Base-by-base conservation (phyloP, 2,113 vertebrate genomes). In the Rallus limicola region DNA sequence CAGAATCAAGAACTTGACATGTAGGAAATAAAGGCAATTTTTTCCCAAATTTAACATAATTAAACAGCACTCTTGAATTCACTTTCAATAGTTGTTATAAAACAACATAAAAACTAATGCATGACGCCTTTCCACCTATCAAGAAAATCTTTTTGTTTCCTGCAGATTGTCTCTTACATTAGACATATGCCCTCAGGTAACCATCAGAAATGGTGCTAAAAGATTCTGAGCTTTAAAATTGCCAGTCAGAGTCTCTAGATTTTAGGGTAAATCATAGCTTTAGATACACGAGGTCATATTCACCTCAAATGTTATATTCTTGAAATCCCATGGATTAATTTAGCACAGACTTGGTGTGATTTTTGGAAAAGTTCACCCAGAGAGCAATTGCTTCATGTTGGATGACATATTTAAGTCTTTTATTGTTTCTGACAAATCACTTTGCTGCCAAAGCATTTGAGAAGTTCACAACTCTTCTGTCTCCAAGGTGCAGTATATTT, bases 181-280 rank as follows among this genome's bases (percentile, higher is more conserved):
- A 53, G 15, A 15, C 7, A 3, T 31, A 63, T 24, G 33, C 29
- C 21, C 15, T 60, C 40, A 77, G 28, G 19, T 78, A 86, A 70
- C 2, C 9, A 28, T 53, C n/a, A 55, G 36, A 91, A 90, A 77
- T 5, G 40, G 26, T 48, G 9, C 40, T 63, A 25, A 79, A 75
- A 78, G 13, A 69, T 79, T 26, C 72, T 88, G 63, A 78, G 65
- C 44, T 87, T 92, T 86, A 48, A 90, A 96, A 89, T 79, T 89
- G 16, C 26, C n/a, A 55, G 14, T 50, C 58, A 71, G n/a, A 85
- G 68, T 83, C 70, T 72, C 55, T 82, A 70, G 10, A 89, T 71
- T 59, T 68, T 95, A 95, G 78, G 76, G 70, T 92, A 95, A 95
- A 75, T 91, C 50, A 94, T 34, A 87, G 77, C 46, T 92, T 94